Evolutionary conservation across 2,113 vertebrate genomes (phyloP).

Genomic region (Conger conger): DNA sequence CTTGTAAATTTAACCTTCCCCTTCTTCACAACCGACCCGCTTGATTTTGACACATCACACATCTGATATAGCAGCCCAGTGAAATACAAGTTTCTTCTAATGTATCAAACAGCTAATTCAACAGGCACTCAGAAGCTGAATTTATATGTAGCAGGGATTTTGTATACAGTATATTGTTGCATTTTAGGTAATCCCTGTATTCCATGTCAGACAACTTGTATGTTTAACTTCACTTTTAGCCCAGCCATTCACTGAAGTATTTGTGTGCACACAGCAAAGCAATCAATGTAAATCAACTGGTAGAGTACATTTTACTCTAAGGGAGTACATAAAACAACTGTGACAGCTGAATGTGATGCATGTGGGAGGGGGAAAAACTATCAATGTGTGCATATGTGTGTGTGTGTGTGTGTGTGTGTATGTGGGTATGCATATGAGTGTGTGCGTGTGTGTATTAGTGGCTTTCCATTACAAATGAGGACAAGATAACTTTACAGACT

Average conservation of each 20-base stretch:
- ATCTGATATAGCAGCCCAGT: not conserved
- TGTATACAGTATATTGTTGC: not conserved
- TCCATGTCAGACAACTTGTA: too few species aligned
- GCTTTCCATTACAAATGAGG: slow-evolving; percentile 60
- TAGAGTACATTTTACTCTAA: too few species aligned
- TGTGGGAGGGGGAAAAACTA: not conserved
- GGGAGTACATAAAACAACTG: too few species aligned
- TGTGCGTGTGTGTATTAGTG: slow-evolving; percentile 43
- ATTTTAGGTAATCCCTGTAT: not conserved
- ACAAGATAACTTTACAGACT: slow-evolving; percentile 57
- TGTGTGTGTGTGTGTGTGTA: slow-evolving; percentile 31
- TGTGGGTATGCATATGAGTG: slow-evolving; percentile 35
- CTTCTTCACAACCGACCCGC: not conserved
- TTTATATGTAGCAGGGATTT: not conserved
- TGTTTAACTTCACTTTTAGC: too few species aligned
- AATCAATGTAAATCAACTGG: too few species aligned
- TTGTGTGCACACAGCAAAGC: too few species aligned
- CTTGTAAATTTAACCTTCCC: not conserved
- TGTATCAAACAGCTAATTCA: not conserved
- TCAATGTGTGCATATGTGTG: slow-evolving; percentile 36
- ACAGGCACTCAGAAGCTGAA: not conserved
- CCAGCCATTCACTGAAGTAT: too few species aligned
- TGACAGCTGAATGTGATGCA: not conserved
- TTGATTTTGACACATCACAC: not conserved
- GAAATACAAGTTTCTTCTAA: not conserved